Percentiles rank a stretch among this genome's conserved stretches.
phyloP scores from a whole-genome alignment of 2,888 invertebrate species.

The Drosophila falleni region DNA sequence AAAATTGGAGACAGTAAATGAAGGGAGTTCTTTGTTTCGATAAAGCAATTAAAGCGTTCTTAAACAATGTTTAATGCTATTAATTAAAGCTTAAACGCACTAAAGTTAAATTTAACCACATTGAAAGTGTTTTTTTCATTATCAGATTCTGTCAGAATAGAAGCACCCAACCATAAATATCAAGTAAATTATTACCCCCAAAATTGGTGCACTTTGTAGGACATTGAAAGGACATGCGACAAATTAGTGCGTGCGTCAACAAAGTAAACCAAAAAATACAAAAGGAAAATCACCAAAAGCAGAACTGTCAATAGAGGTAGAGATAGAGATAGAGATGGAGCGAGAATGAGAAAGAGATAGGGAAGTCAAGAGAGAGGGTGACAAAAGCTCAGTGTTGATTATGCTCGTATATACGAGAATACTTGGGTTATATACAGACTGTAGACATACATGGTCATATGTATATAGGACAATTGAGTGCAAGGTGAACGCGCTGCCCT shows the following conservation, averaged over 20 bases:
- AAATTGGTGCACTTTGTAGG: conserved; percentile 61
- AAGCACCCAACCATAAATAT: conserved; percentile 5
- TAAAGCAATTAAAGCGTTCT: too few species aligned
- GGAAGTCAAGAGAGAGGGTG: conserved; percentile 17
- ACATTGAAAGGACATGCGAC: conserved; percentile 66
- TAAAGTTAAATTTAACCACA: conserved; percentile 12
- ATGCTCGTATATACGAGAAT: conserved; percentile 17
- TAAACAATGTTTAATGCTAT: not conserved
- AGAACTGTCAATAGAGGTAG: conserved; percentile 27
- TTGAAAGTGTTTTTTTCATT: conserved; percentile 5
- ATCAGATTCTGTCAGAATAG: conserved; percentile 36
- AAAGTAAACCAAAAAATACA: conserved; percentile 51
- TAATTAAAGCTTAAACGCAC: conserved; percentile 16
- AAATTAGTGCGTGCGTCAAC: conserved; percentile 65
- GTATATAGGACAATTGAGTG: conserved; percentile 46
- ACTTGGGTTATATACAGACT: conserved; percentile 12
- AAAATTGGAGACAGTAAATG: not conserved
- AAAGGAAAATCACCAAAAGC: conserved; percentile 34
- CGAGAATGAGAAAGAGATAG: not conserved
- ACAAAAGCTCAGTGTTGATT: conserved; percentile 25
- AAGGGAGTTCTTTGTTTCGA: too few species aligned
- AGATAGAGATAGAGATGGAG: not conserved
- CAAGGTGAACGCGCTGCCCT: conserved; percentile 54
- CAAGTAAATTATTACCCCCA: conserved; percentile 25
- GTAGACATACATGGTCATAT: conserved; percentile 14